Evolutionary conservation across 1,140 invertebrate species (phyloP).

Genomic region (Halictus rubicundus): DNA sequence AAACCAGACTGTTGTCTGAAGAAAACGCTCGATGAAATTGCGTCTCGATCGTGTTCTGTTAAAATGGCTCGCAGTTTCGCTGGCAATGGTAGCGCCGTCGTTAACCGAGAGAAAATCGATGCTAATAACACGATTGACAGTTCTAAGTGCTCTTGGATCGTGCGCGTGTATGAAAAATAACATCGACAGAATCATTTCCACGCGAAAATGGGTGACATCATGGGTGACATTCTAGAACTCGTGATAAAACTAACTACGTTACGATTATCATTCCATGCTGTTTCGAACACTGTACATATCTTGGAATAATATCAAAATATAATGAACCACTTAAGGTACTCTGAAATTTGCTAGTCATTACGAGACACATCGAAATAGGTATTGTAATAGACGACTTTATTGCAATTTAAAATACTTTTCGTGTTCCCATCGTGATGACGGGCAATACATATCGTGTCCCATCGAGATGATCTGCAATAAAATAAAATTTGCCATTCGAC

Average conservation of each 20-base stretch:
- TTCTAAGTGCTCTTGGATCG: neutral
- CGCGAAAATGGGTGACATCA: slow-evolving; percentile 17
- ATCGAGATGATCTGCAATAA: too few relatives aligned
- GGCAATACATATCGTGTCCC: too few relatives aligned
- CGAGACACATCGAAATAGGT: too few relatives aligned
- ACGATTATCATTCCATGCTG: neutral
- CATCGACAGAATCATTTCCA: neutral
- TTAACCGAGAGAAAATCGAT: slow-evolving; percentile 8
- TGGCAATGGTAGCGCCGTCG: neutral
- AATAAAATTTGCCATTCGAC: too few relatives aligned
- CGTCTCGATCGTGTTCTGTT: neutral
- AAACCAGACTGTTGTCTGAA: slow-evolving; percentile 9
- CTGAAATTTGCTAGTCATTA: too few relatives aligned
- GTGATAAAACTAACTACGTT: neutral
- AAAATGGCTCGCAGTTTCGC: neutral
- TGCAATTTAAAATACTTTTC: too few relatives aligned
- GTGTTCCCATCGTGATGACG: too few relatives aligned
- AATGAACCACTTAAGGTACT: neutral
- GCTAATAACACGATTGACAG: slow-evolving; percentile 24
- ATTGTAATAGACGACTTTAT: too few relatives aligned
- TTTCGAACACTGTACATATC: neutral
- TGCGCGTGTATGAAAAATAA: neutral
- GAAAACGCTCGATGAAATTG: slow-evolving; percentile 1
- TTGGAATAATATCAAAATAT: neutral
- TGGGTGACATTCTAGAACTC: slow-evolving; percentile 1